A percentile compares a stretch with the other conserved stretches of the same genome.
Conservation (phyloP, 2,797 vertebrate species). For the Catostomus latipinnis region DNA sequence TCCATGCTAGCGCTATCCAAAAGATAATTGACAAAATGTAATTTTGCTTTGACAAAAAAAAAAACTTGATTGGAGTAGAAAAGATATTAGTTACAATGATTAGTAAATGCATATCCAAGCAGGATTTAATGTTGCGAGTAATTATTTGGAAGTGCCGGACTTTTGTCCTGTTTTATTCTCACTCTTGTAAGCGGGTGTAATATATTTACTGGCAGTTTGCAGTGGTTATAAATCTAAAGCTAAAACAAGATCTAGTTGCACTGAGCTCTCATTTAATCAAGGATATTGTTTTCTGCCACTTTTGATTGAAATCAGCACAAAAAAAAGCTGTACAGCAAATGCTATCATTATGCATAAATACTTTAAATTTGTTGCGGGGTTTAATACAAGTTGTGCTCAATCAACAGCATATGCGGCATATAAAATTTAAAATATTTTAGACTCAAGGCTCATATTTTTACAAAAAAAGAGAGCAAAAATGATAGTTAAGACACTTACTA, state of each 20-base stretch:
- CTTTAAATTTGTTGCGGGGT: too few species aligned
- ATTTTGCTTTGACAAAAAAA: conserved; percentile 67
- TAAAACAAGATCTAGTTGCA: conserved; percentile 65
- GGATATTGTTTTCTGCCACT: conserved; percentile 41
- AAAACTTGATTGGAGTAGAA: conserved; percentile 13
- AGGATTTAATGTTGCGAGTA: conserved; percentile 53
- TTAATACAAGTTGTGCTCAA: too few species aligned
- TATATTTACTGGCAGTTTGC: conserved; percentile 66
- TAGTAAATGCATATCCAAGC: conserved; percentile 62
- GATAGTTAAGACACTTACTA: too few species aligned
- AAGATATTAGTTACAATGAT: conserved; percentile 27
- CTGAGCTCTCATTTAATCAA: conserved; percentile 76
- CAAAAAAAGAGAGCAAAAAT: too few species aligned
- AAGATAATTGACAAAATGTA: conserved; percentile 78
- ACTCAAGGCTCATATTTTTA: too few species aligned
- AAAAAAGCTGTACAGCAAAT: background rate
- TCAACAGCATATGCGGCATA: too few species aligned
- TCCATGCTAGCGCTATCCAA: conserved; percentile 73
- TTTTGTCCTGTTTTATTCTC: conserved; percentile 62
- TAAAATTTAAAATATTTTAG: too few species aligned
- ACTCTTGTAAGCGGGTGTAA: conserved; percentile 59
- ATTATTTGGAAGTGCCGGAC: conserved; percentile 50
- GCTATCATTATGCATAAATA: too few species aligned
- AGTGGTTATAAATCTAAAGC: conserved; percentile 71
- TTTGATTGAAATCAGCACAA: background rate